Evolutionary conservation across 2,113 vertebrate species (phyloP), one percentile per base, ranked within the genome.

Genomic region (Rhizomys pruinosus): DNA sequence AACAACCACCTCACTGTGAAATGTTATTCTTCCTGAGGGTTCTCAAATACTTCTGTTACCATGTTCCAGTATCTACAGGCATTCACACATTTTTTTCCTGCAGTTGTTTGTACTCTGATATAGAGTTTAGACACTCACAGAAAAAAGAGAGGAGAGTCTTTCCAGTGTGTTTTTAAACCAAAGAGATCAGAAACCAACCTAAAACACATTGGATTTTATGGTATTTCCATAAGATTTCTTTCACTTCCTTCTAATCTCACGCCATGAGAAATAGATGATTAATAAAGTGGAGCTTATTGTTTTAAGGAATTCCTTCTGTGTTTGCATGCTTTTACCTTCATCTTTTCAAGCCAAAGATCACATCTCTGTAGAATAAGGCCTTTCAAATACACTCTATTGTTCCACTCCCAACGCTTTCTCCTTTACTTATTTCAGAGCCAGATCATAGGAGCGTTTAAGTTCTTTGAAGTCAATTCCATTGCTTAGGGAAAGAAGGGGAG

Each of bases 21-120:
- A 87, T 81, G 69, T 90, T 84, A 44, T 66, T 93, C 90, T 96
- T 95, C 88, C 93, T 63, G 87, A 69, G 82, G 10, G 74, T 64
- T 79, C 92, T 96, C 94, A 42, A 8, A 76, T 57, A 37, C 78
- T 61, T 87, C 91, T 94, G 85, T 72, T 55, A 74, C 84, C 84
- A 37, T 7, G 34, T 68, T 84, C 44, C 57, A 7, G n/a, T 23
- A 78, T 79, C 85, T 39, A 89, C 91, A 94, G 68, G 80, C 79
- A 34, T 20, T 29, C 42, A 63, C n/a, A 64, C 22, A 6, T n/a
- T 74, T 59, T 86, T 77, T 47, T 25, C 86, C 89, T 44, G 63
- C 22, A 20, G 55, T 34, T 73, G 44, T 93, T 68, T 90, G 77
- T 66, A 10, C 68, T 95, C 90, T 59, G 61, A 72, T 66, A 71